Conservation (phyloP, 2,113 vertebrate genomes). For the Procapra przewalskii region DNA sequence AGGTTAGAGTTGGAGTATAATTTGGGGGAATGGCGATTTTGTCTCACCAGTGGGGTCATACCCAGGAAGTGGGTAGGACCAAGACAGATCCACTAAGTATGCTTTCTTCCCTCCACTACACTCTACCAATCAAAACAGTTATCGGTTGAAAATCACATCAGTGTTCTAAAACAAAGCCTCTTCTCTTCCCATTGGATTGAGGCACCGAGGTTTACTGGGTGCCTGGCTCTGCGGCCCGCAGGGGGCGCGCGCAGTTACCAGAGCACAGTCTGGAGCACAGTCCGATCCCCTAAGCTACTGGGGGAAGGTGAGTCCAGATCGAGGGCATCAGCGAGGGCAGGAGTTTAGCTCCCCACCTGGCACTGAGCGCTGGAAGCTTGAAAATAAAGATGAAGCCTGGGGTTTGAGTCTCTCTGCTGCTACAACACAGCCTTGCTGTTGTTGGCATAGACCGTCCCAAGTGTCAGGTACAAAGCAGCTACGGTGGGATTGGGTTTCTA, state of each 20-base stretch:
- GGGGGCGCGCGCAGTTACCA: neutral
- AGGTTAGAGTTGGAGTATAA: neutral
- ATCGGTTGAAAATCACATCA: neutral
- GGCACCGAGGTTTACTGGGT: accelerated
- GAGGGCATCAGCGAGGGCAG: neutral
- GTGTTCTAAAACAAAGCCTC: constrained; percentile 26
- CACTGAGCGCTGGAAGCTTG: neutral
- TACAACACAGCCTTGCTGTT: neutral
- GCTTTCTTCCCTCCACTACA: neutral
- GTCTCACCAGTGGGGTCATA: neutral
- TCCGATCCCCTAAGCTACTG: accelerated
- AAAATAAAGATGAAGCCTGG: neutral
- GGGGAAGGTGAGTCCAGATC: neutral
- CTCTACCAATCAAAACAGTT: neutral
- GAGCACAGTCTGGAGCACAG: neutral
- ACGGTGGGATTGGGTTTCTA: neutral
- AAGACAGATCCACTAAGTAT: neutral
- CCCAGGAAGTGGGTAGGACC: neutral
- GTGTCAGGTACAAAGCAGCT: neutral
- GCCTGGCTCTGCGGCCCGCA: neutral
- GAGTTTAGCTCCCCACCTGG: neutral
- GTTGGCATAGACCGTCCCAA: neutral
- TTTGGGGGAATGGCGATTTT: neutral
- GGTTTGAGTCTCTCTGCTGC: neutral
- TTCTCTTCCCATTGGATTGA: neutral